Percentiles rank a stretch among this genome's conserved stretches.
Conservation (phyloP, 2,113 vertebrate genomes). For the Pholis gunnellus region DNA sequence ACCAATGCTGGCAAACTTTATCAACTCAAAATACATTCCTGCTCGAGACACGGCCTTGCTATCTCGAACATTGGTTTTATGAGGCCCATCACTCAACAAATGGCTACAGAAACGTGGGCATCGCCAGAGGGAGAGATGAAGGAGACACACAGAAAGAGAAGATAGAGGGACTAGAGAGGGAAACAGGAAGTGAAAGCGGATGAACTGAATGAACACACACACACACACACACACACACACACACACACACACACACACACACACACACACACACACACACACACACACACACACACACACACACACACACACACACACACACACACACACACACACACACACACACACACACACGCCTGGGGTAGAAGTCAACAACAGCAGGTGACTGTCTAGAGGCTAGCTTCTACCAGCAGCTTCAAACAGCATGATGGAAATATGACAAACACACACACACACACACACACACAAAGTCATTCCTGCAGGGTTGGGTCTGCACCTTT, state of each 20-base stretch:
- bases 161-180: not conserved
- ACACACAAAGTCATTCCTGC: slow-evolving; percentile 30
- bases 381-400: slow-evolving; percentile 62
- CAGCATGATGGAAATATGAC: slow-evolving; percentile 56
- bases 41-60: not conserved
- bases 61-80: not conserved
- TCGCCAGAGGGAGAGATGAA: slow-evolving; percentile 23
- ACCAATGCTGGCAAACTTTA: not conserved
- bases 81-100: slow-evolving; percentile 22
- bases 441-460: slow-evolving; percentile 17
- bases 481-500: slow-evolving; percentile 31
- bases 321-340: slow-evolving; percentile 25
- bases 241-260: slow-evolving; percentile 15
- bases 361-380: slow-evolving; percentile 64
- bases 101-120: not conserved
- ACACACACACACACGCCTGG: slow-evolving; percentile 9
- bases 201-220: slow-evolving; percentile 19
- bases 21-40: not conserved
- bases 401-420: slow-evolving; percentile 55
- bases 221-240: slow-evolving; percentile 11
- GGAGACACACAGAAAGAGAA: not conserved
- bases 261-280: slow-evolving; percentile 31
- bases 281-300: slow-evolving; percentile 19
- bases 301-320: slow-evolving; percentile 19
- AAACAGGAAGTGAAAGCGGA: slow-evolving; percentile 13